phyloP scores from a whole-genome alignment of 2,888 invertebrate genomes.

The Lobophora halterata region DNA sequence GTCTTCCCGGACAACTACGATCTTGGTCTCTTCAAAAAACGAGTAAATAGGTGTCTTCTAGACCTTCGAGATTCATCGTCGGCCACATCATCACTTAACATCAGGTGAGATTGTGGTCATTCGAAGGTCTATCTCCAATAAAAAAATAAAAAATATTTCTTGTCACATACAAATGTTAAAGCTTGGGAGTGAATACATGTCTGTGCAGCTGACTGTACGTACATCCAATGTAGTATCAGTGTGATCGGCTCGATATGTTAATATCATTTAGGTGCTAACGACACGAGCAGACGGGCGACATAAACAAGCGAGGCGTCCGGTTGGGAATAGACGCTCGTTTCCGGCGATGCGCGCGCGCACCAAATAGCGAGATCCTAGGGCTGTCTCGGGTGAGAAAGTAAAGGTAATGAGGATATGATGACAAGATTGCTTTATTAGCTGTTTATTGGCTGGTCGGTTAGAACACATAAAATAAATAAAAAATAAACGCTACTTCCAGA shows the following conservation, averaged over 20 bases:
- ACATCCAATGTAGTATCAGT: conserved; percentile 2
- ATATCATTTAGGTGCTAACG: conserved; percentile 67
- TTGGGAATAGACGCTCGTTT: conserved; percentile 74
- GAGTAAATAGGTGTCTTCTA: too few species aligned
- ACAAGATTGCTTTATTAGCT: conserved; percentile 15
- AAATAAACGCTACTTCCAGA: too few species aligned
- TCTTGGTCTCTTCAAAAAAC: too few species aligned
- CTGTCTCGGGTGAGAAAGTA: conserved; percentile 17
- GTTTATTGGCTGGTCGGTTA: conserved; percentile 14
- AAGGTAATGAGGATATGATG: conserved; percentile 1
- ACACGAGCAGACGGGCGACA: conserved; percentile 64
- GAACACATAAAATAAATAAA: too few species aligned
- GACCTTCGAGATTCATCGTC: too few species aligned
- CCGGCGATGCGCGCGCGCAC: conserved; percentile 52
- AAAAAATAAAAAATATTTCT: too few species aligned
- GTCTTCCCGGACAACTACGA: too few species aligned
- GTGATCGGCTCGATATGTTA: conserved; percentile 51
- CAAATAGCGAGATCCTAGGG: conserved; percentile 26
- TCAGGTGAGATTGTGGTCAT: too few species aligned
- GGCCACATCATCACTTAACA: too few species aligned
- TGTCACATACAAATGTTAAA: too few species aligned
- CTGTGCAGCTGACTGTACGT: background rate
- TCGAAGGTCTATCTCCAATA: too few species aligned
- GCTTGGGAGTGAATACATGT: too few species aligned
- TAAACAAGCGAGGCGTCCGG: conserved; percentile 72